Evolutionary conservation across 1,140 invertebrate genomes (phyloP).

Genomic region (Hermatobates lingyangjiaoensis): DNA sequence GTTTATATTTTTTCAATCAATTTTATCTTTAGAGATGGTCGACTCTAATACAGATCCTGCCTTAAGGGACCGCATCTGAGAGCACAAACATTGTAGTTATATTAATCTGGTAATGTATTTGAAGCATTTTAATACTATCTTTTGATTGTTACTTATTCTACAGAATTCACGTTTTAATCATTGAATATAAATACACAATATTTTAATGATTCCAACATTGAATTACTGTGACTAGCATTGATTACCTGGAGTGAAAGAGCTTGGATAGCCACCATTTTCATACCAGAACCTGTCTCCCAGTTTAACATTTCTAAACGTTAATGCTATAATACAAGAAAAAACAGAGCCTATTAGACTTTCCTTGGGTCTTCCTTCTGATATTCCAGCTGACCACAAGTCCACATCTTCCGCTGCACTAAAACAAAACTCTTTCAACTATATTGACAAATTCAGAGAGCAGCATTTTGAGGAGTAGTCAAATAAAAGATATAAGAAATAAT

Average conservation of each 20-base stretch:
- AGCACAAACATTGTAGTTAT: too few species aligned
- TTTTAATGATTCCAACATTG: neutral
- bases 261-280: constrained; percentile 36
- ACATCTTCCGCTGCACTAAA: constrained; percentile 62
- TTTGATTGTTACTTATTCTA: neutral
- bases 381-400: constrained; percentile 81
- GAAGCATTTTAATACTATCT: neutral
- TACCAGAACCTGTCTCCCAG: constrained; percentile 85
- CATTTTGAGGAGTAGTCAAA: too few species aligned
- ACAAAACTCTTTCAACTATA: neutral
- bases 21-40: too few species aligned
- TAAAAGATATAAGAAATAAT: too few species aligned
- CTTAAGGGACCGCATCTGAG: too few species aligned
- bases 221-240: constrained; percentile 9
- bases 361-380: constrained; percentile 65
- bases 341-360: constrained; percentile 84
- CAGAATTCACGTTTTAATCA: neutral
- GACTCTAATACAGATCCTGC: too few species aligned
- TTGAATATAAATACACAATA: constrained; percentile 7
- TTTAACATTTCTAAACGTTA: constrained; percentile 80
- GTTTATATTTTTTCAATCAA: too few species aligned
- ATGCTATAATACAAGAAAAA: constrained; percentile 87
- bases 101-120: neutral
- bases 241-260: constrained; percentile 58
- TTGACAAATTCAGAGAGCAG: neutral